Conservation (phyloP, 2,888 invertebrate species). For the Altica lythri region DNA sequence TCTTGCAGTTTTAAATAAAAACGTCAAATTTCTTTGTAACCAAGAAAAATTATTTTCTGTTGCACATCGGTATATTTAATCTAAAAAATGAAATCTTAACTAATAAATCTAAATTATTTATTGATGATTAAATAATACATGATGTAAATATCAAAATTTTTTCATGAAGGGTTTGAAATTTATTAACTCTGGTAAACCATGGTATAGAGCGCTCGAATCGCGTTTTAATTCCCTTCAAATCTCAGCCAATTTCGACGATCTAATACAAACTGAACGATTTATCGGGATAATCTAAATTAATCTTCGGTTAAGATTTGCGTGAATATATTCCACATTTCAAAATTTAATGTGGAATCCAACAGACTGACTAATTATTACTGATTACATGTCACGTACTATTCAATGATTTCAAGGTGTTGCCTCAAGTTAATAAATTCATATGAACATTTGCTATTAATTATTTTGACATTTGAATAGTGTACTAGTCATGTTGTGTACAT, state of each 20-base stretch:
- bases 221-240: not conserved
- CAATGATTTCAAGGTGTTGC: conserved; percentile 5
- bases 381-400: conserved; percentile 9
- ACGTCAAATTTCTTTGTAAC: too few relatives aligned
- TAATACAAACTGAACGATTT: not conserved
- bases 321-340: not conserved
- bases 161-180: too few relatives aligned
- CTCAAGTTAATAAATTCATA: conserved; percentile 9
- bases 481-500: too few relatives aligned
- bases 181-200: too few relatives aligned
- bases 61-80: too few relatives aligned
- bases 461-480: not conserved
- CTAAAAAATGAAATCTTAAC: too few relatives aligned
- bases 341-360: not conserved
- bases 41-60: too few relatives aligned
- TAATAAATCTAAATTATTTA: too few relatives aligned
- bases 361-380: not conserved
- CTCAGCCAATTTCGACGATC: conserved; percentile 1
- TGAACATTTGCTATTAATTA: conserved; percentile 9
- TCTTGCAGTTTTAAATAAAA: too few relatives aligned
- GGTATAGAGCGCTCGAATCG: too few relatives aligned
- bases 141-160: too few relatives aligned
- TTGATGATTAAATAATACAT: too few relatives aligned
- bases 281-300: conserved; percentile 3
- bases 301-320: conserved; percentile 1